These are phyloP conservation scores for Nebria salina DNA, from an alignment of 2,888 invertebrate genomes.

Conservation along the genomic window DNA sequence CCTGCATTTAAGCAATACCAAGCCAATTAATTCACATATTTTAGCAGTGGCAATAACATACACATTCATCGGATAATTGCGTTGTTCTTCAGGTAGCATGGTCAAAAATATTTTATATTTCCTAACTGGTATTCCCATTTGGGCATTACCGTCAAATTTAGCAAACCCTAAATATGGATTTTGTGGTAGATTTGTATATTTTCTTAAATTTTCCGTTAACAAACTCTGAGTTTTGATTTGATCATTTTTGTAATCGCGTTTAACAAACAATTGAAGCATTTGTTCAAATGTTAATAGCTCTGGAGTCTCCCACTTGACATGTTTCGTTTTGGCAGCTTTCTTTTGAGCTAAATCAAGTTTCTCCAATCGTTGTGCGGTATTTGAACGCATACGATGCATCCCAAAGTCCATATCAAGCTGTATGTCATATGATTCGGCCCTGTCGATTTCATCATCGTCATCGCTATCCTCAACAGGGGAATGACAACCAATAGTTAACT, in stretches of 20 bases:
- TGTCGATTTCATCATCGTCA: conserved; percentile 75
- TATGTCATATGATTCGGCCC: conserved; percentile 81
- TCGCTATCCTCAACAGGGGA: conserved; percentile 82
- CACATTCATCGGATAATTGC: conserved; percentile 85
- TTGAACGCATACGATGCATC: conserved; percentile 78
- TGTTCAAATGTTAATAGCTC: conserved; percentile 67
- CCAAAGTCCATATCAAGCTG: conserved; percentile 71
- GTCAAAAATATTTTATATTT: conserved; percentile 91
- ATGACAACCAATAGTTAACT: conserved; percentile 72
- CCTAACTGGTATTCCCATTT: conserved; percentile 80
- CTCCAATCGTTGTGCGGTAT: conserved; percentile 88
- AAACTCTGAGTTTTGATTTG: conserved; percentile 66
- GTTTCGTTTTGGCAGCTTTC: conserved; percentile 79
- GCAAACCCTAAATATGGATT: conserved; percentile 92
- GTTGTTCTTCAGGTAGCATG: conserved; percentile 82
- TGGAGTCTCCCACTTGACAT: conserved; percentile 75
- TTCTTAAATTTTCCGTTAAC: conserved; percentile 79
- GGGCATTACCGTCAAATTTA: conserved; percentile 90
- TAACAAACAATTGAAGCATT: conserved; percentile 69
- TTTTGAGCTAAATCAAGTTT: conserved; percentile 88
- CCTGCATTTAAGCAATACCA: conserved; percentile 89
- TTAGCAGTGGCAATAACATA: conserved; percentile 85
- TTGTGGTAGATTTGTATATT: conserved; percentile 78
- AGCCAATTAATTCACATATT: conserved; percentile 90
- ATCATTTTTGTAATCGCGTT: conserved; percentile 61